A percentile compares a stretch with the other conserved stretches of the same genome.
Conservation (phyloP, 2,797 vertebrate species). For the Semotilus atromaculatus region DNA sequence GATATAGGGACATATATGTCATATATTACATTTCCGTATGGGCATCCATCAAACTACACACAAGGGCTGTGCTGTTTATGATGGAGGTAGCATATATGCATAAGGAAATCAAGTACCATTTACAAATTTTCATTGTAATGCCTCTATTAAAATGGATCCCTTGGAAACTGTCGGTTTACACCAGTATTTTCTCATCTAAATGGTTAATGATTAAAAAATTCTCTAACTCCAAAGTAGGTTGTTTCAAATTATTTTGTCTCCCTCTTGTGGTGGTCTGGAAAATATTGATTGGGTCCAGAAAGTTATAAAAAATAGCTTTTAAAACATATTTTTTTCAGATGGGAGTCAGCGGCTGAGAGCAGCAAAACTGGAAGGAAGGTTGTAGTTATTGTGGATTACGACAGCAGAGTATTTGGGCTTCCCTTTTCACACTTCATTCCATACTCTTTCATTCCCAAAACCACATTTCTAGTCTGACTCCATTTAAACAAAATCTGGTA, state of each 20-base stretch:
- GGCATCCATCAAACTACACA: slow-evolving; percentile 67
- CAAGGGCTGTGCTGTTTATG: slow-evolving; percentile 40
- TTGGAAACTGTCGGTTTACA: not conserved
- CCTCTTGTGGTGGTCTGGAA: slow-evolving; percentile 64
- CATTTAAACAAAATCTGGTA: slow-evolving; percentile 49
- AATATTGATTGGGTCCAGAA: not conserved
- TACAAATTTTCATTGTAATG: not conserved
- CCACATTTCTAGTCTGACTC: slow-evolving; percentile 58
- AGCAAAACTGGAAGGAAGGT: slow-evolving; percentile 45
- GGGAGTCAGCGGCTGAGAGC: not conserved
- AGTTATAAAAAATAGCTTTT: not conserved
- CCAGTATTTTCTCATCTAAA: not conserved
- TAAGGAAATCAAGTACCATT: not conserved
- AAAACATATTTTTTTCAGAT: not conserved
- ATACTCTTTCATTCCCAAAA: slow-evolving; percentile 55
- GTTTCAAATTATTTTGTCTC: slow-evolving; percentile 57
- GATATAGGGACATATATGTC: no score
- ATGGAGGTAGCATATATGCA: not conserved
- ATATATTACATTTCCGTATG: no score
- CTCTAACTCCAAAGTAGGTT: not conserved
- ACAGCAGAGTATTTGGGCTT: slow-evolving; percentile 41
- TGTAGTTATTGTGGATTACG: slow-evolving; percentile 44
- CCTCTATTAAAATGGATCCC: not conserved
- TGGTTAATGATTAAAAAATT: not conserved
- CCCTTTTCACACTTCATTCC: slow-evolving; percentile 66